Conservation (phyloP, 2,113 vertebrate species). For the Semicossyphus pulcher region DNA sequence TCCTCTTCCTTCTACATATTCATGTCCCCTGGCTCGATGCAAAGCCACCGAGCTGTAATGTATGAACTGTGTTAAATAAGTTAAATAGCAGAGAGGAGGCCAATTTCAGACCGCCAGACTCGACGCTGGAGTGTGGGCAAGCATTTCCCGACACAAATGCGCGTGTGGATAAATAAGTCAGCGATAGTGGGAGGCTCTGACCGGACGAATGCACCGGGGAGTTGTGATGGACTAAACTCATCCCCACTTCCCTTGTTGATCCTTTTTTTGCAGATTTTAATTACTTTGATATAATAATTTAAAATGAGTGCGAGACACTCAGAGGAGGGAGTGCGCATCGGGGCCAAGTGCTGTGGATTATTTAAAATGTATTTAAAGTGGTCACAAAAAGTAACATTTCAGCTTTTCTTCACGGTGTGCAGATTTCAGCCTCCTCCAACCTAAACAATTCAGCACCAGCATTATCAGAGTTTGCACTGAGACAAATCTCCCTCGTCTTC, state of each 20-base stretch:
- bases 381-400: conserved; percentile 12
- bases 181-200: conserved; percentile 13
- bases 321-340: conserved; percentile 6
- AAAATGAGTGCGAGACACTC: conserved; percentile 30
- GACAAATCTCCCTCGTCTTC: no score
- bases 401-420: not conserved
- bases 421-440: not conserved
- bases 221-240: conserved; percentile 54
- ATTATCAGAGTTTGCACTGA: not conserved
- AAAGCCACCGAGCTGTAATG: conserved; percentile 72
- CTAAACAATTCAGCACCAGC: not conserved
- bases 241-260: conserved; percentile 37
- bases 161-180: conserved; percentile 70
- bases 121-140: conserved; percentile 26
- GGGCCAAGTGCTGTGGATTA: conserved; percentile 17
- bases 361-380: conserved; percentile 53
- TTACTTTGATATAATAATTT: conserved; percentile 49
- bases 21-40: conserved; percentile 59
- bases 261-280: conserved; percentile 41
- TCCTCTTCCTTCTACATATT: conserved; percentile 48
- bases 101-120: conserved; percentile 50
- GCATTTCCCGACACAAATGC: conserved; percentile 54
- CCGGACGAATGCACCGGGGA: conserved; percentile 40
- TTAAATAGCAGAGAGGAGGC: conserved; percentile 54
- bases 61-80: conserved; percentile 71